Base-by-base conservation (phyloP, 2,797 vertebrate species). In the Acrocephalus scirpaceus region DNA sequence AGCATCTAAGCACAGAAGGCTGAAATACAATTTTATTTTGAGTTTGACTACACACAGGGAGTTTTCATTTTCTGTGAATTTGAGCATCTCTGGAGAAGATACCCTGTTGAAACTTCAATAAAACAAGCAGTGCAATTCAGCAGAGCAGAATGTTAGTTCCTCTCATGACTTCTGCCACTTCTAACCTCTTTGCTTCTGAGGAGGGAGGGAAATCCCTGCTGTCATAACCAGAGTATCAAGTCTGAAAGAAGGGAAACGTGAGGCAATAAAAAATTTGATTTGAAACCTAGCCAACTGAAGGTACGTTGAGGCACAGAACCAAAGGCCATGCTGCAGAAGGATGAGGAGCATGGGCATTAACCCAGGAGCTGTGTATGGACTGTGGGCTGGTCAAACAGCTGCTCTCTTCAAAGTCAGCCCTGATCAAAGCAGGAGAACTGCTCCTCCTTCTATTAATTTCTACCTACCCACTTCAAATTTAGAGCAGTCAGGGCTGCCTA, bases 141-240 rank as follows among this genome's bases (percentile, higher is more conserved):
- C 34, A 64, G 16, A 29, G 47, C n/a, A 66, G 36, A 76, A 78
- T 26, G 27, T 17, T 50, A 83, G 38, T 7, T 78, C 50, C 34
- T 87, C 64, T 82, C 34, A n/a, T 34, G 42, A 60, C 27, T 56
- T 81, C 45, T 89, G 42, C 47, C 17, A 44, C 51, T 95, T 92
- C 26, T 34, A 86, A 44, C 5, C 80, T 66, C 53, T 53, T 29
- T 38, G 30, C 23, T 60, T 45, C 40, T 16, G 11, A 77, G 62
- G 58, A 86, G 36, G 23, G 51, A 81, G 67, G 90, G 74, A 91
- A 76, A 82, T 65, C 84, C 86, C 84, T 83, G 42, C 71, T n/a
- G 38, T 58, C 89, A 91, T 74, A 96, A 47, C 36, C 53, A 58
- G 30, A 79, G 34, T 61, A 93, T 47, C 48, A 91, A 82, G 76